Base-by-base conservation (phyloP, 2,888 invertebrate species). In the Plebejus argus region DNA sequence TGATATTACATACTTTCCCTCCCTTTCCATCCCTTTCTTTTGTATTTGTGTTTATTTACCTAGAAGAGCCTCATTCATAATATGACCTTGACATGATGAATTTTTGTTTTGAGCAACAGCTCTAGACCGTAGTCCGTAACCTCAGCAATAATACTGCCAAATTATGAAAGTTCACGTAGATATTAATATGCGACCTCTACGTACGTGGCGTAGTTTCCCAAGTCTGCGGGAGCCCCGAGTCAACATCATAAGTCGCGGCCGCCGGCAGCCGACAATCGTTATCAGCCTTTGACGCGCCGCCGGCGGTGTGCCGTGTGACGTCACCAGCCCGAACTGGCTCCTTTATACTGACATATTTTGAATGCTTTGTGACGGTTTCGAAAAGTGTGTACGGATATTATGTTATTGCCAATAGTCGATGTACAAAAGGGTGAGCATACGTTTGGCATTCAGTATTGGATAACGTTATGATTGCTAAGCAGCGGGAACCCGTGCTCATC, bases 211-310 rank as follows among this genome's bases (percentile, higher is more conserved):
- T 35, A 35, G 28, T 70, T 35, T 70, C 28, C 23, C 39, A 79
- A 82, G 81, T 80, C 79, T 77, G 80, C 80, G 79, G 80, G 82
- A 81, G 82, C 81, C 83, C 81, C 82, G 88, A 86, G 83, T 86
- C 89, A 90, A 90, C 88, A 90, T 89, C 86, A 89, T 88, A 88
- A 89, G 86, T 87, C 86, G 85, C 82, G 83, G 79, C 76, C 81
- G 83, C 85, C 83, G 82, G 82, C 85, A 86, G 87, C 87, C 86
- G 84, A 85, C 87, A 86, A 86, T 85, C 85, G 85, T 82, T 83
- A 83, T 84, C 84, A 80, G 81, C 82, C 84, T 84, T 84, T 83
- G 84, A 83, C 81, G 81, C 80, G 80, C 81, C 79, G 79, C 78
- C 77, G 76, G 78, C 79, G 80, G 77, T 81, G 78, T 81, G 78